Evolutionary conservation across 2,888 invertebrate species (phyloP), one percentile per base, ranked within the genome.

Genomic region (Graphium colonna): DNA sequence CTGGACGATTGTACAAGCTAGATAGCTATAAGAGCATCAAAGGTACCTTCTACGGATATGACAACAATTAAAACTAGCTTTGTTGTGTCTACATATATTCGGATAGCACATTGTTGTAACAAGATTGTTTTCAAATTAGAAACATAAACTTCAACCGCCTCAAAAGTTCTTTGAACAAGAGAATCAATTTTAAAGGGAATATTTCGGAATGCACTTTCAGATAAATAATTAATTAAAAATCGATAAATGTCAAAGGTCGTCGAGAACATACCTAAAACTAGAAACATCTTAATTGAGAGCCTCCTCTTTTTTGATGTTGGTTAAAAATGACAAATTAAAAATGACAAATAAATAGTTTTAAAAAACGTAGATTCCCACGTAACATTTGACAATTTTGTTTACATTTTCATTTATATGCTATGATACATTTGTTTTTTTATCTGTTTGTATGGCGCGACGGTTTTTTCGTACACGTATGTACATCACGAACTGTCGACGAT

Each of bases 1-100:
- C 63, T 65, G 68, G 61, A 63, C 61, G 59, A 68, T 65, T 63
- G 58, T 68, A 78, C 77, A 78, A 71, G 70, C 58, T 61, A 62
- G 76, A 76, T 73, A 75, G 69, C 75, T 71, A 63, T 73, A 71
- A 67, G 36, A 12, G 36, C 36, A 31, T 3, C 40, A 1, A 16
- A 59, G 52, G 65, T 61, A 61, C 60, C 54, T 66, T 51, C 42
- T 48, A 47, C 21, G 49, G 52, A 17, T 33, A 28, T 18, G 38
- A 45, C 39, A 21, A 39, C 50, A 36, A 51, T 52, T 50, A 46
- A 50, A 38, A 55, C 26, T 2, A 40, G 45, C 49, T 15, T 38
- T 44, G 10, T 17, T 28, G 39, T 44, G 18, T 9, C 28, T 36
- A 36, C 36, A 4, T 36, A 21, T 21, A n/a, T n/a, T n/a, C n/a